Evolutionary conservation across 37 sponge, comb jelly and placozoan species (phyloP).

Genomic region (Eunapius fragilis): DNA sequence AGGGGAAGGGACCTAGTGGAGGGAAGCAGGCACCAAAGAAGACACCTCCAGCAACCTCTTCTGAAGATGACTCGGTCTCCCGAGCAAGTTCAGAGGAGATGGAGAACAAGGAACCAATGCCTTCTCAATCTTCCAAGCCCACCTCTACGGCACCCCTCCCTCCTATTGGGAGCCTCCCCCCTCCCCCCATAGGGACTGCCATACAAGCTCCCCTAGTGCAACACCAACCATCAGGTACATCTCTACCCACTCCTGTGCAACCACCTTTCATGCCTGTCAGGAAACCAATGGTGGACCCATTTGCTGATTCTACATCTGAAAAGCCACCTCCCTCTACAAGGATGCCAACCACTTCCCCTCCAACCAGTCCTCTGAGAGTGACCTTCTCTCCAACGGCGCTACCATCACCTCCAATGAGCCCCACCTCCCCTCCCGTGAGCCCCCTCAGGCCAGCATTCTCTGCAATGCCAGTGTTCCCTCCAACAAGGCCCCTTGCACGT

Average conservation of each 20-base stretch:
- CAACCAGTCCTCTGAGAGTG: neutral
- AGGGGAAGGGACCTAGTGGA: conserved; percentile 55
- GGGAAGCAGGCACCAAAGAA: conserved; percentile 48
- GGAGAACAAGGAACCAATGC: neutral
- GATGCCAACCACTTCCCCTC: neutral
- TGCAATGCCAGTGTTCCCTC: neutral
- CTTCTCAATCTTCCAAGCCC: neutral
- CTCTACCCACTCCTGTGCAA: neutral
- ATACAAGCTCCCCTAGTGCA: neutral
- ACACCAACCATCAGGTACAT: neutral
- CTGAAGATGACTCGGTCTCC: conserved; percentile 39
- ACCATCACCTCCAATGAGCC: neutral
- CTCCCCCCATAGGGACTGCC: neutral
- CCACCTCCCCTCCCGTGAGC: neutral
- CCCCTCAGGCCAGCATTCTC: neutral
- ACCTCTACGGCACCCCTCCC: conserved; percentile 16
- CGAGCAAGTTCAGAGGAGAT: neutral
- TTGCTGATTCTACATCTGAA: conserved; percentile 10
- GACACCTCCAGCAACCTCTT: conserved; percentile 32
- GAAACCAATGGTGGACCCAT: conserved; percentile 25
- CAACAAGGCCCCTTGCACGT: neutral
- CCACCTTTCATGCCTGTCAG: conserved; percentile 38
- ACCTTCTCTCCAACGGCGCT: conserved; percentile 15
- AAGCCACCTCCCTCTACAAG: neutral
- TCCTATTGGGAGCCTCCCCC: neutral